phyloP scores from a whole-genome alignment of 2,113 vertebrate genomes.

The Strigops habroptila region DNA sequence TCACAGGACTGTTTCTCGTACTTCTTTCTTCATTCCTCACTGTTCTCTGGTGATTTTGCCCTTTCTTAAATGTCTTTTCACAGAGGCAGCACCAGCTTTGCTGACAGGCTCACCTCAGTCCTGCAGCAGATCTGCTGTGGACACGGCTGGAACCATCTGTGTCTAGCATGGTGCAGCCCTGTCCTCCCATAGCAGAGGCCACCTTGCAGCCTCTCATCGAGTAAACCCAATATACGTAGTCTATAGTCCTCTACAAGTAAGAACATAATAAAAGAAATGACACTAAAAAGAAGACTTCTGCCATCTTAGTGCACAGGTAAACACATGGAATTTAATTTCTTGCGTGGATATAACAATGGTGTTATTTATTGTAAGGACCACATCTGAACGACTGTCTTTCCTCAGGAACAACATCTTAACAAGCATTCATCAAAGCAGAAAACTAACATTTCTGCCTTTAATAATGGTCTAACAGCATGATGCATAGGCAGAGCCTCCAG shows the following conservation, averaged over 20 bases:
- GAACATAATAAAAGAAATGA: not conserved
- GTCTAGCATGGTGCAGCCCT: rapidly evolving
- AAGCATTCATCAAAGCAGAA: not conserved
- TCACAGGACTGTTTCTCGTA: not conserved
- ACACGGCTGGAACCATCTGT: not conserved
- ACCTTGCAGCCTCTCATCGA: not conserved
- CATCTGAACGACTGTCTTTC: not conserved
- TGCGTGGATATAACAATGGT: not conserved
- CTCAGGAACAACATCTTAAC: not conserved
- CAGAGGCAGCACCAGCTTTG: not conserved
- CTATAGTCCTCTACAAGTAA: not conserved
- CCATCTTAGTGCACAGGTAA: not conserved
- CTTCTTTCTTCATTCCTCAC: not conserved
- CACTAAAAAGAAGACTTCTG: not conserved
- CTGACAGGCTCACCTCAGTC: not conserved
- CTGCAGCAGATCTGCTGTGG: rapidly evolving
- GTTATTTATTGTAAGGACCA: not conserved
- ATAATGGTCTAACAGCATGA: not conserved
- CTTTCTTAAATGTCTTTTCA: not conserved
- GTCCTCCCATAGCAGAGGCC: not conserved
- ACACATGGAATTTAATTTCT: not conserved
- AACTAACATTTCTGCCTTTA: not conserved
- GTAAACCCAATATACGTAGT: not conserved
- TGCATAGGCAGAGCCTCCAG: not conserved
- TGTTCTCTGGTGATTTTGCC: not conserved